Evolutionary conservation across 2,888 invertebrate species (phyloP), one percentile per base, ranked within the genome.

Genomic region (Catocala sponsa): DNA sequence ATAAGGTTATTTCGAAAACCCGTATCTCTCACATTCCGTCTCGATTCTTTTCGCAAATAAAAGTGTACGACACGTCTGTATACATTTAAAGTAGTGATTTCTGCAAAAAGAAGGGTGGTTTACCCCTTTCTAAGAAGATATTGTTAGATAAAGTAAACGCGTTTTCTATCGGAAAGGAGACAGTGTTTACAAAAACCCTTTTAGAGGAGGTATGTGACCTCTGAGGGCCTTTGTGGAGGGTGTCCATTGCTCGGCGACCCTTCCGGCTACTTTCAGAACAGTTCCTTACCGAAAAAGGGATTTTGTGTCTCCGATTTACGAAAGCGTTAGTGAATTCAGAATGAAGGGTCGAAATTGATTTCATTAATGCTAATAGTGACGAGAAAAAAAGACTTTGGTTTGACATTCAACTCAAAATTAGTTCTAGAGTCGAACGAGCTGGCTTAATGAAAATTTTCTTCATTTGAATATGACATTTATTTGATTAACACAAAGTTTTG

Each of bases 121-220:
- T 76, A 75, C 73, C 79, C 82, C 76, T 76, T 80, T 81, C 75
- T 64, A 69, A 79, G 70, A 73, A 76, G 71, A 79, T 81, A 83
- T 80, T 82, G 74, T 76, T 72, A 82, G 83, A 83, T 84, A 83
- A 84, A 83, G 81, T 74, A 81, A 83, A 84, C 83, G 79, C 81
- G 74, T 77, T 83, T 80, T 80, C 81, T 84, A 84, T 84, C 84
- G 83, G 73, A 74, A 78, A 78, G 78, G 78, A 75, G 80, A 74
- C 75, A 79, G 81, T 84, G 83, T 84, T 84, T 84, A 82, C 84
- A 65, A 75, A 83, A 76, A 73, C 74, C 79, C 75, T 77, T 74
- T 79, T 78, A 75, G 64, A 74, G 67, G 72, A 74, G 77, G 76
- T 73, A 76, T 77, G 68, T 73, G 74, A 73, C 79, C 80, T 81